Conservation (phyloP, 2,797 vertebrate genomes). For the Manis crassicaudata region DNA sequence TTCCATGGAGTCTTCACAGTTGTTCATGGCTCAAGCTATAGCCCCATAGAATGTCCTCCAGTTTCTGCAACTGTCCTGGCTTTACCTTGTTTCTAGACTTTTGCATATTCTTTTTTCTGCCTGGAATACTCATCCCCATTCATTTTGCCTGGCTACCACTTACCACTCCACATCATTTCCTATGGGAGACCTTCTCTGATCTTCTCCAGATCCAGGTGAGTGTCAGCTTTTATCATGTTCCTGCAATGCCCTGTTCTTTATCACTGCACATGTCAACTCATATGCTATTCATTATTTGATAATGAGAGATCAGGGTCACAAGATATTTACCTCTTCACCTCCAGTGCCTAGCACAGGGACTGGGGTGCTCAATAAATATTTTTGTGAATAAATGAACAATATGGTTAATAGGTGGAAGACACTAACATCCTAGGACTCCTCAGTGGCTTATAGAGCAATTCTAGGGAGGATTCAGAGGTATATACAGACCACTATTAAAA, state of each 20-base stretch:
- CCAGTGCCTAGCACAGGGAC: neutral
- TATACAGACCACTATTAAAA: neutral
- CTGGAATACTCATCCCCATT: neutral
- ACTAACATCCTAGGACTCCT: neutral
- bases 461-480: neutral
- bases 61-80: neutral
- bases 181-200: neutral
- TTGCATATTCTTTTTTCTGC: neutral
- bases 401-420: neutral
- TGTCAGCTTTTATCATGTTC: neutral
- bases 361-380: neutral
- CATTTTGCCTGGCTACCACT: neutral
- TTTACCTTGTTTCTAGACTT: neutral
- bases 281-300: neutral
- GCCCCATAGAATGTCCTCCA: neutral
- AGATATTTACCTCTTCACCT: neutral
- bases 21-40: neutral
- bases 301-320: neutral
- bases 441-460: neutral
- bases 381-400: neutral
- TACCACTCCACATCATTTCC: neutral
- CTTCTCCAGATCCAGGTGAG: neutral
- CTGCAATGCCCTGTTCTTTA: neutral
- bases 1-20: neutral
- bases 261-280: neutral